These are phyloP conservation scores for Neoscelio sp. DNA, from an alignment of 2,888 invertebrate species.

Conservation along the genomic window DNA sequence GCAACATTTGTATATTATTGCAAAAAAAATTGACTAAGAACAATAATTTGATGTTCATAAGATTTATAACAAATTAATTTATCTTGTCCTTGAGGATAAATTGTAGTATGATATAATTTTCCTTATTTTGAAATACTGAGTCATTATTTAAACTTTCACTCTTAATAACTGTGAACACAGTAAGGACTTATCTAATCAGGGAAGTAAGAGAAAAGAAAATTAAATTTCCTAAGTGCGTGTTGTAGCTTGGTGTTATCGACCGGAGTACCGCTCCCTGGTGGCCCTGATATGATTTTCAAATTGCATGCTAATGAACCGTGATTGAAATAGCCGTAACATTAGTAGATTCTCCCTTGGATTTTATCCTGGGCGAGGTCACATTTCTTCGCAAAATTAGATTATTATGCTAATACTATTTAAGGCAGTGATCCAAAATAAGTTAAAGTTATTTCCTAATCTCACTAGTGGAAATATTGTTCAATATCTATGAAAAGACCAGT, in stretches of 20 bases:
- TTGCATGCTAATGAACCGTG: slow-evolving; percentile 78
- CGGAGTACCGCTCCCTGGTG: slow-evolving; percentile 70
- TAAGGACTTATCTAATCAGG: slow-evolving; percentile 59
- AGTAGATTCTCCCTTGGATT: slow-evolving; percentile 58
- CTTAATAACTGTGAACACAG: slow-evolving; percentile 28
- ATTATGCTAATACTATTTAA: background rate
- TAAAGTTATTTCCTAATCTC: slow-evolving; percentile 12
- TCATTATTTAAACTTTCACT: slow-evolving; percentile 56
- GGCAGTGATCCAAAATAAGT: slow-evolving; percentile 24
- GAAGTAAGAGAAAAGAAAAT: slow-evolving; percentile 50
- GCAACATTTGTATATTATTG: too few relatives aligned
- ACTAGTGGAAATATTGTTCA: too few relatives aligned
- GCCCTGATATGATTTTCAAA: slow-evolving; percentile 78
- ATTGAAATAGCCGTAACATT: slow-evolving; percentile 72
- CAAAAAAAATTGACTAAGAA: too few relatives aligned
- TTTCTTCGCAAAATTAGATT: slow-evolving; percentile 66
- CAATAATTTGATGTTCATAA: too few relatives aligned
- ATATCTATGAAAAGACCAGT: too few relatives aligned
- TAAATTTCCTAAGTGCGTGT: slow-evolving; percentile 62
- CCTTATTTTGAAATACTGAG: background rate
- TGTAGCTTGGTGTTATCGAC: slow-evolving; percentile 58
- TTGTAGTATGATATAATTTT: too few relatives aligned
- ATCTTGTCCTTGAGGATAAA: slow-evolving; percentile 31
- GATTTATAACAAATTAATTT: slow-evolving; percentile 5
- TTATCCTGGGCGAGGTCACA: slow-evolving; percentile 75